Base-by-base conservation (phyloP, 2,113 vertebrate species). In the Pyrgilauda ruficollis region DNA sequence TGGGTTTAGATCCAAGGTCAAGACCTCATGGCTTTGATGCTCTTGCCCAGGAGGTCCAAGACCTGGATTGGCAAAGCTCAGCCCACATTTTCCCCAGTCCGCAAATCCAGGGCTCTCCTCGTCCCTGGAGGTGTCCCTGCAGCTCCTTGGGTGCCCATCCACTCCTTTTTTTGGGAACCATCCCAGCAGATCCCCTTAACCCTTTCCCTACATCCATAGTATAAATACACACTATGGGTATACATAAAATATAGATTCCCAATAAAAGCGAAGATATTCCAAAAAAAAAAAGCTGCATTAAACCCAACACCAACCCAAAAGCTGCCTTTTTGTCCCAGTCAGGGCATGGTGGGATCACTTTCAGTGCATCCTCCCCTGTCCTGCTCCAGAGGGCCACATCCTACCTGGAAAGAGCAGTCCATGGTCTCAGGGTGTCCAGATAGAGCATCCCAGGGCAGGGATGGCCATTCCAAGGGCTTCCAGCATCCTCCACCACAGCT, bases 381-480 rank as follows among this genome's bases (percentile, higher is more conserved):
- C 55, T 13, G 13, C 53, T 58, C 39, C 22, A 4, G 15, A 43
- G 39, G 52, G 20, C 0, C 3, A 0, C 31, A 49, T 68, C 64
- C 59, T 17, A 0, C 37, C 4, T 2, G 46, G 62, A 7, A 46
- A 27, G 41, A 33, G 31, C n/a, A 27, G 6, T 13, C 44, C 5
- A 0, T 27, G 44, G 33, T 14, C 19, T 11, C 11, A 15, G 33
- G 3, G 0, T 28, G 21, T 23, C 70, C 9, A 3, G 50, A 49
- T 2, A 14, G 37, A 56, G 24, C 18, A 4, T 12, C 27, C 27
- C 2, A 1, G 49, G 15, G 4, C 7, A 0, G 13, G 26, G 19
- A 10, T 49, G 46, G 62, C 8, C 39, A 21, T 67, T 43, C 63
- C 7, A 6, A 46, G 26, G 15, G 11, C 12, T 22, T 9, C 49